Evolutionary conservation across 2,888 invertebrate species (phyloP).

Genomic region (Trissonchulus latispiculum): DNA sequence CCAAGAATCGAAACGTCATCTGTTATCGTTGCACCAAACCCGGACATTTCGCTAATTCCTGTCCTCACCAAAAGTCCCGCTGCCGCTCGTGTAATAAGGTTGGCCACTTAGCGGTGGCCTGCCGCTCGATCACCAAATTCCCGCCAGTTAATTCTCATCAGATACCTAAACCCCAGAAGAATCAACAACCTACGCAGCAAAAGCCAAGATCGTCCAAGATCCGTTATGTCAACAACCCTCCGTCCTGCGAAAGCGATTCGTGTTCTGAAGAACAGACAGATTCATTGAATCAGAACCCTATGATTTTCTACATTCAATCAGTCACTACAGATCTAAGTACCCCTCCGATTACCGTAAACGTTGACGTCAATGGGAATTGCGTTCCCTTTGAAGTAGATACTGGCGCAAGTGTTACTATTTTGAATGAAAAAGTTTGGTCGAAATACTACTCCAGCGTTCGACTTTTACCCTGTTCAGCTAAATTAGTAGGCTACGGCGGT

Average conservation of each 20-base stretch:
- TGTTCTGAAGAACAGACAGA: not conserved
- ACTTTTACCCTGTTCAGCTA: not conserved
- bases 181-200: too few species aligned
- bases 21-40: too few species aligned
- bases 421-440: not conserved
- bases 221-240: not conserved
- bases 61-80: too few species aligned
- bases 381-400: not conserved
- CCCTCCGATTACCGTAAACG: not conserved
- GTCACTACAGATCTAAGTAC: not conserved
- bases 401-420: not conserved
- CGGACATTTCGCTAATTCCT: too few species aligned
- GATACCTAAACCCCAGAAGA: too few species aligned
- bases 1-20: too few species aligned
- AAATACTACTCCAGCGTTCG: not conserved
- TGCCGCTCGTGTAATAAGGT: too few species aligned
- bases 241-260: not conserved
- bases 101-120: too few species aligned
- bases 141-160: too few species aligned
- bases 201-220: not conserved
- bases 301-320: not conserved
- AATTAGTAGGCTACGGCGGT: not conserved
- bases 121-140: too few species aligned
- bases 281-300: not conserved
- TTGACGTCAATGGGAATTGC: not conserved